phyloP scores from a whole-genome alignment of 2,113 vertebrate genomes.

The Mormyrus lacerda region DNA sequence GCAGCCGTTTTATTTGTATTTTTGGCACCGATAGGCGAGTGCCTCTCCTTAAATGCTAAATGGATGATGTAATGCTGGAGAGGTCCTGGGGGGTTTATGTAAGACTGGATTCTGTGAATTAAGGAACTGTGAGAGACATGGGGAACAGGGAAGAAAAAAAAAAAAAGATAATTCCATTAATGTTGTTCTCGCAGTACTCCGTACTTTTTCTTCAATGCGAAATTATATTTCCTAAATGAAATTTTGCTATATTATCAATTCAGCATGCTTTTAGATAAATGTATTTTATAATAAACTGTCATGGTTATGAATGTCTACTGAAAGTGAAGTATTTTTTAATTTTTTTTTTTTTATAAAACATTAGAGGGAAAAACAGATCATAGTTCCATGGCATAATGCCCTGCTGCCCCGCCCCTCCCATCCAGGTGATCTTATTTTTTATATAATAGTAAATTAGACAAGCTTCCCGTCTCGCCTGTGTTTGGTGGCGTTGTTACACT shows the following conservation, averaged over 20 bases:
- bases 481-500: background rate
- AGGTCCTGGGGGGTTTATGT: slow-evolving; percentile 10
- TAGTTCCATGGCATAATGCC: background rate
- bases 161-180: background rate
- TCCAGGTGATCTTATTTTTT: background rate
- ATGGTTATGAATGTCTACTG: background rate
- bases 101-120: background rate
- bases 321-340: background rate
- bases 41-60: background rate
- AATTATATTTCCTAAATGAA: background rate
- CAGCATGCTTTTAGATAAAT: background rate
- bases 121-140: background rate
- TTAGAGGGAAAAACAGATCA: background rate
- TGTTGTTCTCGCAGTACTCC: background rate
- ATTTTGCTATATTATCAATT: background rate
- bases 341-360: background rate
- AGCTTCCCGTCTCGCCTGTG: background rate
- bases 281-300: background rate
- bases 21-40: background rate
- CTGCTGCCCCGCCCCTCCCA: background rate
- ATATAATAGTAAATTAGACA: background rate
- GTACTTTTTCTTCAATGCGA: background rate
- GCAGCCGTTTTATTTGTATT: background rate
- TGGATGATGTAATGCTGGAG: slow-evolving; percentile 5
- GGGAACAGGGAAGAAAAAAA: too few species aligned